phyloP scores from a whole-genome alignment of 2,888 invertebrate genomes.

The Drosophila anomalata region DNA sequence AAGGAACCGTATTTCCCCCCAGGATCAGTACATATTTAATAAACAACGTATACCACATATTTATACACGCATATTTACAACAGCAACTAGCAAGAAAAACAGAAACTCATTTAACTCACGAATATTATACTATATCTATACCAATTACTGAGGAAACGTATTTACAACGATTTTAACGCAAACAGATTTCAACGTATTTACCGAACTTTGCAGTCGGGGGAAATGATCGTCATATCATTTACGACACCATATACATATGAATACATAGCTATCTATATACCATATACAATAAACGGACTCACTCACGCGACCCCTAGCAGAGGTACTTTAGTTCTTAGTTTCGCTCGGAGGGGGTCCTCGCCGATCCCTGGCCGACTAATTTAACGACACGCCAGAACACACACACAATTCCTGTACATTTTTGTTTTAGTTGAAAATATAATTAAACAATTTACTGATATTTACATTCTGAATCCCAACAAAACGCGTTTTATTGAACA shows the following conservation, averaged over 20 bases:
- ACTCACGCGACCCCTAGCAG: conserved; percentile 41
- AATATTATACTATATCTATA: conserved; percentile 31
- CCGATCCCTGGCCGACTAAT: conserved; percentile 45
- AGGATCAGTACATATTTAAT: conserved; percentile 53
- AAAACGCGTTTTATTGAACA: not conserved
- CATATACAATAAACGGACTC: conserved; percentile 46
- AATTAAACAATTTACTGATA: conserved; percentile 64
- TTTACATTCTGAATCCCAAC: conserved; percentile 76
- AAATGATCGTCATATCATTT: conserved; percentile 67
- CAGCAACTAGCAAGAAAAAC: conserved; percentile 45
- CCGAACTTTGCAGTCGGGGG: conserved; percentile 27
- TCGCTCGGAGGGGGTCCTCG: not conserved
- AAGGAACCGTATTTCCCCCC: conserved; percentile 46
- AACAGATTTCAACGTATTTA: conserved; percentile 55
- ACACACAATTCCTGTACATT: conserved; percentile 67
- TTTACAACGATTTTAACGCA: conserved; percentile 77
- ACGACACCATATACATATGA: conserved; percentile 53
- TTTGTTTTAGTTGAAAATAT: conserved; percentile 74
- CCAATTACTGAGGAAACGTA: conserved; percentile 51
- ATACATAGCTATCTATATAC: conserved; percentile 35
- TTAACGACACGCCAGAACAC: conserved; percentile 36
- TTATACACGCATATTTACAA: conserved; percentile 61
- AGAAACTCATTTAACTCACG: conserved; percentile 44
- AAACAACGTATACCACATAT: conserved; percentile 36
- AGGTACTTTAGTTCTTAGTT: conserved; percentile 45